Base-by-base conservation (phyloP, 1,140 invertebrate genomes). In the Drosophila cardini region DNA sequence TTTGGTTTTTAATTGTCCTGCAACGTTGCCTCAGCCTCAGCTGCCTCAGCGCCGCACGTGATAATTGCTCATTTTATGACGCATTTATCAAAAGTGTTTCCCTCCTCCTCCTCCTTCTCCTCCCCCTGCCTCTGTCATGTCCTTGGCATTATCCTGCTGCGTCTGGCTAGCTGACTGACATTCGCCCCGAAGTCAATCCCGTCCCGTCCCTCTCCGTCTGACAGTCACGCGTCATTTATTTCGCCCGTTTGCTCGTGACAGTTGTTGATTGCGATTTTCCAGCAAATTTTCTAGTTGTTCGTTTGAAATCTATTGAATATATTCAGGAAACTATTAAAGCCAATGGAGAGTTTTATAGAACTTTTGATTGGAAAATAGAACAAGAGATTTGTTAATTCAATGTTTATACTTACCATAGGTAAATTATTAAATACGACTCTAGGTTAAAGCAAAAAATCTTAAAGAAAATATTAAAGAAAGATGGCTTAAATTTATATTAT, bases 61-160 rank as follows among this genome's bases (percentile, higher is more conserved):
- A 76, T 76, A 76, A 76, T 76, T 76, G 74, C 62, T 68, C 61
- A 68, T 76, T 76, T 76, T 73, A 76, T 72, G 74, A 68, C 30
- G 70, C 74, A 76, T 76, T 76, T 76, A 68, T 76, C 74, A 76
- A 72, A 72, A 76, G 67, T 70, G 52, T 71, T 42, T 55, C 40
- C 42, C 15, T 11, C 21, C 40, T 10, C 36, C 26, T 9, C 9
- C 38, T 34, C 34, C 30, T 9, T 7, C 63, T 57, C 26, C 46
- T 53, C 43, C 26, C 53, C 21, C 21, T 2, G 21, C 9, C 63
- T 57, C 26, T 32, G 40, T 53, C 52, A 30, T 58, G 36, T 30
- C 61, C 36, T 63, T 56, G 10, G 30, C 16, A 42, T 43, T 53
- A 69, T 61, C 67, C 50, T 38, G 55, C 40, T 58, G 34, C 4